phyloP scores from a whole-genome alignment of 2,888 invertebrate species.

The Drosophila kanekoi region DNA sequence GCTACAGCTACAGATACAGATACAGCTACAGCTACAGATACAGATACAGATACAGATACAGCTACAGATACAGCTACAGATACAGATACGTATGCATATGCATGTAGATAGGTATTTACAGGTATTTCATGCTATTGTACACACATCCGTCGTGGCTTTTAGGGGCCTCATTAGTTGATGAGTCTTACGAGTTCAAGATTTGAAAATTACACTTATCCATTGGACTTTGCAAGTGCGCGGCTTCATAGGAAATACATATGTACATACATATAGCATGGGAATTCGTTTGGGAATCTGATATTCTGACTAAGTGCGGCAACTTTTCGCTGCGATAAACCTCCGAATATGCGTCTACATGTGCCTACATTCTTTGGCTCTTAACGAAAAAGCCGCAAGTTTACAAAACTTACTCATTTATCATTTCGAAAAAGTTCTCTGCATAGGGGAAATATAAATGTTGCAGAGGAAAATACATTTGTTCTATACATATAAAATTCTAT shows the following conservation, averaged over 20 bases:
- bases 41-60: constrained; percentile 12
- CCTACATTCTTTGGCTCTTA: constrained; percentile 10
- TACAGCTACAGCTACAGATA: constrained; percentile 29
- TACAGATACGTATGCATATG: neutral
- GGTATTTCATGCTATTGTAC: constrained; percentile 50
- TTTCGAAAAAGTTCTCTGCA: neutral
- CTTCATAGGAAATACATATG: constrained; percentile 60
- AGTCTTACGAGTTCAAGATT: constrained; percentile 53
- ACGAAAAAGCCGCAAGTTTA: neutral
- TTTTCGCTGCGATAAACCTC: constrained; percentile 6
- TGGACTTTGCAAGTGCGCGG: constrained; percentile 34
- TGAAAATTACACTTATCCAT: constrained; percentile 63
- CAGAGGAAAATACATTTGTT: no score
- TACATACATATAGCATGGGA: constrained; percentile 20
- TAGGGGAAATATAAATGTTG: no score
- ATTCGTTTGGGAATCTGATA: constrained; percentile 49
- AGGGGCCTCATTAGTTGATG: constrained; percentile 70
- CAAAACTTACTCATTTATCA: constrained; percentile 9
- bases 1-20: constrained; percentile 21
- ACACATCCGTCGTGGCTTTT: constrained; percentile 53
- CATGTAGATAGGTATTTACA: constrained; percentile 18
- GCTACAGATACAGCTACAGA: constrained; percentile 25
- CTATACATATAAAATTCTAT: no score
- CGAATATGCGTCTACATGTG: constrained; percentile 1
- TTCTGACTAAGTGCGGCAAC: constrained; percentile 42